Evolutionary conservation across 2,797 vertebrate genomes (phyloP).

Genomic region (Coilia nasus): DNA sequence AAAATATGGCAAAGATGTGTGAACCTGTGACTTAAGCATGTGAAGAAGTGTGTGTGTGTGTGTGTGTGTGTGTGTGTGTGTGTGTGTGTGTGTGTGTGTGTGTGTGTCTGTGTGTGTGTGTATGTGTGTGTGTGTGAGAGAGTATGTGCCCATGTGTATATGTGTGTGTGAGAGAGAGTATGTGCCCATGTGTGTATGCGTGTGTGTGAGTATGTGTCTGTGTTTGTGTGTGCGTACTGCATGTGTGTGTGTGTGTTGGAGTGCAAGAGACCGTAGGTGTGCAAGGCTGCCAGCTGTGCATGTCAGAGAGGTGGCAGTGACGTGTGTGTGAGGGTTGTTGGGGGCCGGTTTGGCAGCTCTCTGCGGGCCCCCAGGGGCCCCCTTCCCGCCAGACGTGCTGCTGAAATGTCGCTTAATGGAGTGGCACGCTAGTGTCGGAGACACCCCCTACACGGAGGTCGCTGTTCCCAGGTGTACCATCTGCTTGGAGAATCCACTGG

Average conservation of each 20-base stretch:
- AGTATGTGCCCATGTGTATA: not conserved
- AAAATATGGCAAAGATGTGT: not conserved
- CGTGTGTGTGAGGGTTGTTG: slow-evolving; percentile 39
- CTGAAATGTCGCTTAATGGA: slow-evolving; percentile 50
- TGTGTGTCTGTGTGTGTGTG: not conserved
- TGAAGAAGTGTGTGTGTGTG: not conserved
- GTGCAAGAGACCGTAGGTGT: not conserved
- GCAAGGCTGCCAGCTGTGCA: slow-evolving; percentile 27
- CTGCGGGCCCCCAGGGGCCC: slow-evolving; percentile 41
- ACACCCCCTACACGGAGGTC: slow-evolving; percentile 23
- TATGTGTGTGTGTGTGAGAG: slow-evolving; percentile 36
- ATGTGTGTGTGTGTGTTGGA: slow-evolving; percentile 16
- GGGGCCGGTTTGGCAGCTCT: slow-evolving; percentile 35
- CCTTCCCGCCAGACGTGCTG: slow-evolving; percentile 37
- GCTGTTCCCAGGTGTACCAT: slow-evolving; percentile 49
- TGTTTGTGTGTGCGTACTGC: not conserved
- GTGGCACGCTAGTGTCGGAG: not conserved
- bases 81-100: not conserved
- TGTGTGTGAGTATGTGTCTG: too few relatives aligned
- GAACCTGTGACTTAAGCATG: not conserved
- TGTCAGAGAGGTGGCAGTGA: slow-evolving; percentile 44
- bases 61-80: not conserved
- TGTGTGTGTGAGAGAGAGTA: not conserved
- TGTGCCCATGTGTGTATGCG: too few relatives aligned
- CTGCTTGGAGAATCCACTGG: slow-evolving; percentile 31